These are phyloP conservation scores for Cnemophilus loriae DNA, from an alignment of 2,113 vertebrate genomes.

Conservation along the genomic window DNA sequence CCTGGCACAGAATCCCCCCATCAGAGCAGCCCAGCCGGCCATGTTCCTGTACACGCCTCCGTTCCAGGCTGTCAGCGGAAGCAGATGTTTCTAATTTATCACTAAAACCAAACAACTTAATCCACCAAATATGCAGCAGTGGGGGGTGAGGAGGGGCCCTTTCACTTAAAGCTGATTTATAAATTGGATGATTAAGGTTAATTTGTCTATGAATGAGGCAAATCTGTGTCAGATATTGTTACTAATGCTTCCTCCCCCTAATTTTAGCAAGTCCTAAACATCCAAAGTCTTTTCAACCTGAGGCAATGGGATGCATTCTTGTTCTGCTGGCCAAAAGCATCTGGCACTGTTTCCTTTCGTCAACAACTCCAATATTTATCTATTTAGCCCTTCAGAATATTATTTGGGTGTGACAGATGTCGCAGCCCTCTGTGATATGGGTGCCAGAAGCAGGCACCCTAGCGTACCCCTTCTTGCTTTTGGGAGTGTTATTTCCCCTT, in stretches of 20 bases:
- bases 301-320: neutral
- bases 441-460: neutral
- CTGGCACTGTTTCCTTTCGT: neutral
- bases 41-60: neutral
- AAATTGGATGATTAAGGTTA: conserved; percentile 41
- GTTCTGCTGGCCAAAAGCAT: neutral
- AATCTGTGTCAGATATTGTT: neutral
- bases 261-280: neutral
- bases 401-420: neutral
- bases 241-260: neutral
- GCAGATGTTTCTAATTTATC: conserved; percentile 41
- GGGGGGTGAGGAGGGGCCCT: neutral
- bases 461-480: neutral
- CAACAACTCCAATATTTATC: neutral
- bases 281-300: neutral
- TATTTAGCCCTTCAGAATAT: neutral
- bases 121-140: conserved; percentile 54
- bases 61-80: neutral
- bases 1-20: neutral
- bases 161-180: conserved; percentile 32
- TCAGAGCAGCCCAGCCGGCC: fast-evolving
- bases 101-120: conserved; percentile 59
- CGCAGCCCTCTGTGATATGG: neutral
- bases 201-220: conserved; percentile 15
- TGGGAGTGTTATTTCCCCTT: neutral